Evolutionary conservation across 2,888 invertebrate species (phyloP).

Genomic region (Thumatha senex): DNA sequence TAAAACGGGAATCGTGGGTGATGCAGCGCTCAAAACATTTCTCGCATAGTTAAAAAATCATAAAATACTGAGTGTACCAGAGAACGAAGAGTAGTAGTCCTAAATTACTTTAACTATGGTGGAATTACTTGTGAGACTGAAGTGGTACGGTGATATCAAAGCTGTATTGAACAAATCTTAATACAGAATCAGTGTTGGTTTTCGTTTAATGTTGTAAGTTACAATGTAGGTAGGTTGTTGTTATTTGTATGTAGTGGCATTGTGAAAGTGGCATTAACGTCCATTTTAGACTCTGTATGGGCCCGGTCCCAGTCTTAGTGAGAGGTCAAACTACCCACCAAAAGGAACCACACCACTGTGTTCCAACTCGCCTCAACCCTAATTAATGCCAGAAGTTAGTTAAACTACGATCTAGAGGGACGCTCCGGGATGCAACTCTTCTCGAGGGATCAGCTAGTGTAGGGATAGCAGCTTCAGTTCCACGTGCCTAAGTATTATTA

Average conservation of each 20-base stretch:
- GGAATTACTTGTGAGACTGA: slow-evolving; percentile 10
- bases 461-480: too few species aligned
- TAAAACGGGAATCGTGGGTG: slow-evolving; percentile 35
- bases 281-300: too few species aligned
- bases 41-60: slow-evolving; percentile 38
- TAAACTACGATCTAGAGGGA: too few species aligned
- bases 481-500: too few species aligned
- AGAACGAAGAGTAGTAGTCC: slow-evolving; percentile 27
- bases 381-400: too few species aligned
- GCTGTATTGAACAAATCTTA: slow-evolving; percentile 1
- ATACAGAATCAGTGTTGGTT: not conserved
- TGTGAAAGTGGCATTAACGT: too few species aligned
- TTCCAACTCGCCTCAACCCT: too few species aligned
- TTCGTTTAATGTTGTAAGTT: slow-evolving; percentile 2
- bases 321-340: too few species aligned
- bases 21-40: slow-evolving; percentile 34
- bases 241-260: not conserved
- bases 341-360: too few species aligned
- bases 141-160: slow-evolving; percentile 9
- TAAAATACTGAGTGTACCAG: slow-evolving; percentile 24
- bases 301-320: too few species aligned
- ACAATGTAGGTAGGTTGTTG: not conserved
- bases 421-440: too few species aligned
- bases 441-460: too few species aligned
- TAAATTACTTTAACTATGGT: slow-evolving; percentile 20